Evolutionary conservation across 1,140 invertebrate species (phyloP).

Genomic region (Lordiphosa clarofinis): DNA sequence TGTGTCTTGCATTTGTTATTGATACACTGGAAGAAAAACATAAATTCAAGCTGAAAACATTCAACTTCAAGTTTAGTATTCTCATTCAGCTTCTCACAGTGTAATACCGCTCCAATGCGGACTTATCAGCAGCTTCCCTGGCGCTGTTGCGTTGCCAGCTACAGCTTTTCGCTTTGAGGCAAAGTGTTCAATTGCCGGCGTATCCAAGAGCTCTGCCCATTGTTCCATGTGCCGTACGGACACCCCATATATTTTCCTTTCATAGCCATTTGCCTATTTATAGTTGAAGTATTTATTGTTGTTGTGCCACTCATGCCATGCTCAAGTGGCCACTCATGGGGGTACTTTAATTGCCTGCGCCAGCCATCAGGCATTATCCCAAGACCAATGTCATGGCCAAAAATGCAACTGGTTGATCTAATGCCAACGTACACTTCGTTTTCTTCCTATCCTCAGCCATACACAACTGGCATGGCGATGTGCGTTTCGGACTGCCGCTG

Average conservation of each 20-base stretch:
- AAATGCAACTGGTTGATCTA: constrained; percentile 58
- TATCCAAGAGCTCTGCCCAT: constrained; percentile 5
- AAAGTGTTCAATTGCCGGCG: constrained; percentile 59
- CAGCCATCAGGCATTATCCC: constrained; percentile 16
- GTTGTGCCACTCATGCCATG: constrained; percentile 70
- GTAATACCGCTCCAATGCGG: constrained; percentile 4
- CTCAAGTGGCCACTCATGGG: constrained; percentile 67
- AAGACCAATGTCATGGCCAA: constrained; percentile 61
- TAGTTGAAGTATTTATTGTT: constrained; percentile 78
- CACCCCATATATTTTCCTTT: constrained; percentile 59
- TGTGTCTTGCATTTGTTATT: constrained; percentile 69
- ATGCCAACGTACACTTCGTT: constrained; percentile 9
- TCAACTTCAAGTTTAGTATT: background rate
- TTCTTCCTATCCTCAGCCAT: constrained; percentile 83
- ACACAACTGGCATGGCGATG: constrained; percentile 93
- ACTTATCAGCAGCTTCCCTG: constrained; percentile 34
- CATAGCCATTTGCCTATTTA: constrained; percentile 74
- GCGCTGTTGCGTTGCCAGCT: constrained; percentile 3
- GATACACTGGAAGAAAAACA: constrained; percentile 36
- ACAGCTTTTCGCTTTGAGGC: constrained; percentile 23
- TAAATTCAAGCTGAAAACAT: background rate
- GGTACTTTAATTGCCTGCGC: constrained; percentile 62
- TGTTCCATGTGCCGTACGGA: constrained; percentile 16
- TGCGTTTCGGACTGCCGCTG: constrained; percentile 88
- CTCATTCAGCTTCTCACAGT: constrained; percentile 15